Base-by-base conservation (phyloP, 2,797 vertebrate species). In the Chaunax sp. region DNA sequence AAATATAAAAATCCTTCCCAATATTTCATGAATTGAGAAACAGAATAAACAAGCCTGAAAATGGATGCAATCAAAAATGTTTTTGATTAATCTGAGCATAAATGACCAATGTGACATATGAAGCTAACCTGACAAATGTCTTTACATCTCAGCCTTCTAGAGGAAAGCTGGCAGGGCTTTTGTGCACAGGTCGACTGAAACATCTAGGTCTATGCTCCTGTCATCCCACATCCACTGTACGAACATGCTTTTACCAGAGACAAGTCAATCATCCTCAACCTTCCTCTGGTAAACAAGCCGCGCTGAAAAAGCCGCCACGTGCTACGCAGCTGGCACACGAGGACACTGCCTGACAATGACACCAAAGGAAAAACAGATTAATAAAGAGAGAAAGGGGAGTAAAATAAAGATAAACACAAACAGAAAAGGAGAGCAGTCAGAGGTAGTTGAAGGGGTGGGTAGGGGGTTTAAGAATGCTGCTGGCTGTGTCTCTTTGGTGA, bases 371-470 rank as follows among this genome's bases (percentile, higher is more conserved):
- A 89, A 86, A 82, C 82, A 86, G 87, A 89, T 88, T 81, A 87
- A 86, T 80, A 74, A 83, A 75, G 78, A 82, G 49, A 87, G 83
- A 79, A 86, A 74, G 61, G 63, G 28, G 63, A 71, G 82, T 69
- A 47, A 86, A 85, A 88, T 82, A 69, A 82, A 91, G 78, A 88
- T 86, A 87, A 88, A 90, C 85, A 88, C 77, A 80, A 87, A 81
- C 73, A 89, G 80, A 87, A 74, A 82, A 45, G 81, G 63, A 66
- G 74, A 84, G 74, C 80, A 85, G 79, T 83, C 23, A 58, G 78
- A 82, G 87, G 75, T 52, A 77, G 67, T 45, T 69, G 64, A 59
- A 64, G 68, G 69, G 54, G 60, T 50, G 71, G 46, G 43, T 22
- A 13, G 49, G 69, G 76, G 72, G 77, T 60, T 56, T 72, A 69